phyloP scores from a whole-genome alignment of 2,888 invertebrate genomes.

The Andricus quercusramuli region DNA sequence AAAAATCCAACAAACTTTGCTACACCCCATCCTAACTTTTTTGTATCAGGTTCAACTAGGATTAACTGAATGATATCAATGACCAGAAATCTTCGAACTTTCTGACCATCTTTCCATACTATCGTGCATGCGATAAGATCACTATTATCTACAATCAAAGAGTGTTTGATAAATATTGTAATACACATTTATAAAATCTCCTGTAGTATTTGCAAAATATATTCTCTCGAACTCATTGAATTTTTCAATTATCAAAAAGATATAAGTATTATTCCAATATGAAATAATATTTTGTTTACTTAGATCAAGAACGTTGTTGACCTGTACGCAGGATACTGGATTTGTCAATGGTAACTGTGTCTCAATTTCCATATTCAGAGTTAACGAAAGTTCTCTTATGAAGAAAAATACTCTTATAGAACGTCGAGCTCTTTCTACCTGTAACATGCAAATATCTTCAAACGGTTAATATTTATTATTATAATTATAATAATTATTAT shows the following conservation, averaged over 20 bases:
- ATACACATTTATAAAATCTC: neutral
- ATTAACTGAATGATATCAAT: conserved; percentile 97
- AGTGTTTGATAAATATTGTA: neutral
- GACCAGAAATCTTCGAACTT: conserved; percentile 95
- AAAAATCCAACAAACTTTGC: conserved; percentile 97
- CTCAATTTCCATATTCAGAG: conserved; percentile 90
- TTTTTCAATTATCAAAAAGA: no score
- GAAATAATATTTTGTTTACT: conserved; percentile 82
- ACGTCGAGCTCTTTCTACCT: conserved; percentile 92
- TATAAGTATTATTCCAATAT: no score
- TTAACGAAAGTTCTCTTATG: conserved; percentile 89
- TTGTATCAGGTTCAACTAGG: conserved; percentile 97
- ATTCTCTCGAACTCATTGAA: no score
- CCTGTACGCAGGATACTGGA: conserved; percentile 92
- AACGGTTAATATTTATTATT: no score
- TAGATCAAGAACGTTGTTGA: conserved; percentile 96
- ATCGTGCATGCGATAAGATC: conserved; percentile 98
- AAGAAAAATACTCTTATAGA: conserved; percentile 97
- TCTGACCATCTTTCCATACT: conserved; percentile 92
- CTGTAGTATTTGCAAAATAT: no score
- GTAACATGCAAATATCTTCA: conserved; percentile 50
- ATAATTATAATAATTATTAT: no score
- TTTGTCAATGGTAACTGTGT: conserved; percentile 94
- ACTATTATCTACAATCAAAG: conserved; percentile 90
- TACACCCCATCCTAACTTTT: conserved; percentile 97